Evolutionary conservation across 64 coral and sea anemone genomes (phyloP).

Genomic region (Montipora cactus): DNA sequence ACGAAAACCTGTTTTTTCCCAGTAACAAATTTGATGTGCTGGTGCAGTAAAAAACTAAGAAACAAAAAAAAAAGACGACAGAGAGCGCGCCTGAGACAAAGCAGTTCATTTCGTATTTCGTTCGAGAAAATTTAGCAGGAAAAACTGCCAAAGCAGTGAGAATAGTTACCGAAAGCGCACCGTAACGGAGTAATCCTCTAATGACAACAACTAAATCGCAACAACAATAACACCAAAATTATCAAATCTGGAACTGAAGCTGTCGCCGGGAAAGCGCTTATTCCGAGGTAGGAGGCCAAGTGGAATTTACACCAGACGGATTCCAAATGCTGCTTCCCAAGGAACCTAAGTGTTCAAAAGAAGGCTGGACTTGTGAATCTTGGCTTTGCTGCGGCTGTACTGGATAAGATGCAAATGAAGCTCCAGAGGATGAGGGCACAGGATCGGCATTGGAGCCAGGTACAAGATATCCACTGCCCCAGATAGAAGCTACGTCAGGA

Average conservation of each 20-base stretch:
- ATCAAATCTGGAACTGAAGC: background rate
- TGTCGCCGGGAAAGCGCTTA: background rate
- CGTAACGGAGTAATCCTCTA: background rate
- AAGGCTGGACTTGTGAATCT: conserved; percentile 57
- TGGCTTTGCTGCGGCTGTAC: conserved; percentile 35
- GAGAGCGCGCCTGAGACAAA: background rate
- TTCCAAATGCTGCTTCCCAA: conserved; percentile 61
- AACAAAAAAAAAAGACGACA: background rate
- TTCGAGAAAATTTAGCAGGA: no score
- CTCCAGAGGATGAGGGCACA: conserved; percentile 31
- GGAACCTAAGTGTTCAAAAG: conserved; percentile 65
- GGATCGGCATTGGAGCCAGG: conserved; percentile 25
- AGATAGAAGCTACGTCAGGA: conserved; percentile 59
- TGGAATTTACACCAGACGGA: conserved; percentile 43
- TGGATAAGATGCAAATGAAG: conserved; percentile 32
- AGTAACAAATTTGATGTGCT: no score
- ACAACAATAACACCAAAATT: background rate
- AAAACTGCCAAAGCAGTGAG: background rate
- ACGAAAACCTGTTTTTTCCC: no score
- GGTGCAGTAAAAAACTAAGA: background rate
- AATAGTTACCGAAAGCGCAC: background rate
- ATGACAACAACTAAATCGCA: background rate
- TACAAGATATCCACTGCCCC: conserved; percentile 52
- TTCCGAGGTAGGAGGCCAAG: conserved; percentile 85
- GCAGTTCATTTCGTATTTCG: no score